These are phyloP conservation scores for Sandelia bainsii DNA, from an alignment of 2,797 vertebrate species.

Conservation along the genomic window DNA sequence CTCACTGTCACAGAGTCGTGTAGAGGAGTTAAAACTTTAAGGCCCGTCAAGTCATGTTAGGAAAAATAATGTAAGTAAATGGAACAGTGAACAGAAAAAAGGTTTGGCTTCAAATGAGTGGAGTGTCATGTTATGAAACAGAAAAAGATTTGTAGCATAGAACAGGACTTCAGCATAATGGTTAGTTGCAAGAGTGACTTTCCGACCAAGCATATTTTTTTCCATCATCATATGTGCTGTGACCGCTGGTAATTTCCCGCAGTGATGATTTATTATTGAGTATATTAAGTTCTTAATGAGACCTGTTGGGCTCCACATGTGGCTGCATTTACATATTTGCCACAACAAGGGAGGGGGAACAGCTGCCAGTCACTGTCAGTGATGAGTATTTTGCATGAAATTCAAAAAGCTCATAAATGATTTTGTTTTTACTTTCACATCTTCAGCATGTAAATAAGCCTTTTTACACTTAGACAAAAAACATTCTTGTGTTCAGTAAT, in stretches of 20 bases:
- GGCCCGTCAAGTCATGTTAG: constrained; percentile 46
- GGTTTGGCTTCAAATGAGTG: constrained; percentile 17
- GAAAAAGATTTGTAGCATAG: constrained; percentile 31
- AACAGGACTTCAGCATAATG: constrained; percentile 27
- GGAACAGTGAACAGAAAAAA: constrained; percentile 19
- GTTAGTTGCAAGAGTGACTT: constrained; percentile 35
- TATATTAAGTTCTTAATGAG: constrained; percentile 45
- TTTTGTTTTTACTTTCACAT: constrained; percentile 68
- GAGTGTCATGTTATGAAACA: constrained; percentile 36
- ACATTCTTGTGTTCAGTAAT: constrained; percentile 64
- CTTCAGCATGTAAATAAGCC: constrained; percentile 54
- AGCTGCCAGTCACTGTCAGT: constrained; percentile 56
- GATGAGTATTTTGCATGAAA: constrained; percentile 4
- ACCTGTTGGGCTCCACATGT: constrained; percentile 47
- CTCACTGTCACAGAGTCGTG: constrained; percentile 28
- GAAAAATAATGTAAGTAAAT: constrained; percentile 17
- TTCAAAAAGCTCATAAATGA: constrained; percentile 17
- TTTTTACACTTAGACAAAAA: constrained; percentile 58
- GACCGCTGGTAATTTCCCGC: constrained; percentile 57
- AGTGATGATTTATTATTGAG: constrained; percentile 54
- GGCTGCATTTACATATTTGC: constrained; percentile 61
- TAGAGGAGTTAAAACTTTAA: constrained; percentile 12
- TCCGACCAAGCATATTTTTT: constrained; percentile 42
- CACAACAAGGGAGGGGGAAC: constrained; percentile 39
- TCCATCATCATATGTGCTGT: constrained; percentile 39